Percentiles rank a stretch among this genome's conserved stretches.
These are phyloP conservation scores for Griposia aprilina DNA, from an alignment of 2,888 invertebrate species.

Conservation along the genomic window DNA sequence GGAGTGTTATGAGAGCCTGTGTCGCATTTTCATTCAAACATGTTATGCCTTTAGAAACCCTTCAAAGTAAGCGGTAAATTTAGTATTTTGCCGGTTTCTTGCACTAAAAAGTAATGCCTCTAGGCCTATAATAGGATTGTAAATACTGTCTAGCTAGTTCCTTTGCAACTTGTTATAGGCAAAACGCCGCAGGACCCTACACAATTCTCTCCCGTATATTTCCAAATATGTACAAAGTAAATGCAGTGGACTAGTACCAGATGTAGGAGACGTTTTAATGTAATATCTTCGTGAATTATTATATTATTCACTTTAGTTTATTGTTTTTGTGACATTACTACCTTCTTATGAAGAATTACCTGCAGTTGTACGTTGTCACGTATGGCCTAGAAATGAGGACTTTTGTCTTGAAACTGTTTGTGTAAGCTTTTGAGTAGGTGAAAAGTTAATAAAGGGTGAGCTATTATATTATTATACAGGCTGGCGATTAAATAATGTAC, in stretches of 20 bases:
- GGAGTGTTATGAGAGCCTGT: not conserved
- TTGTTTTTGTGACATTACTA: constrained; percentile 30
- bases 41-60: not conserved
- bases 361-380: not conserved
- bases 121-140: not conserved
- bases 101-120: not conserved
- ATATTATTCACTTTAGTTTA: constrained; percentile 35
- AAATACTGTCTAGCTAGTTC: not conserved
- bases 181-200: not conserved
- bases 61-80: not conserved
- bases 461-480: not conserved
- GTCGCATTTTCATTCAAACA: no score
- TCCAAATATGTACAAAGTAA: constrained; percentile 60
- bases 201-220: constrained; percentile 47
- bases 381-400: not conserved
- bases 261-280: constrained; percentile 65
- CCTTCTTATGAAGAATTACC: constrained; percentile 5
- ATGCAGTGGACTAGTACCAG: constrained; percentile 57
- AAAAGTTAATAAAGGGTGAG: not conserved
- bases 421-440: not conserved
- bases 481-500: not conserved
- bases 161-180: not conserved
- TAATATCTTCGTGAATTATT: constrained; percentile 58
- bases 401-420: constrained; percentile 3
- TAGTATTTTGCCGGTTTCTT: no score